Conservation (phyloP, 1,140 invertebrate genomes). For the Camponotus floridanus region DNA sequence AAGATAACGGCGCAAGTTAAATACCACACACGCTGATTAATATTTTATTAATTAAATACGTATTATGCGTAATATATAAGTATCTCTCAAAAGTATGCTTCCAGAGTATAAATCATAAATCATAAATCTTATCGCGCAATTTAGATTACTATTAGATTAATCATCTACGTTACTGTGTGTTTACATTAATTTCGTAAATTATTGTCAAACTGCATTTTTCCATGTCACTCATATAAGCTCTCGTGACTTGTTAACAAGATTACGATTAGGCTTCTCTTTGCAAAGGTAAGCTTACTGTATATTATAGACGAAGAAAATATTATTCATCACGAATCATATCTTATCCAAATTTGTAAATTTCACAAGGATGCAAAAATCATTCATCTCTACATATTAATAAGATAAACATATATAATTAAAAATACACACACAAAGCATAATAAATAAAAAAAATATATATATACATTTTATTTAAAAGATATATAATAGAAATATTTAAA, state of each 20-base stretch:
- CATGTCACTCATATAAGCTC: constrained; percentile 5
- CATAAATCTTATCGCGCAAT: neutral
- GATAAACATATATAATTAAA: neutral
- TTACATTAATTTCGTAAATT: neutral
- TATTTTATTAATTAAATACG: constrained; percentile 46
- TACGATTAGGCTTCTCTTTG: constrained; percentile 44
- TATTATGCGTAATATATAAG: neutral
- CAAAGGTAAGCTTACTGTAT: constrained; percentile 11
- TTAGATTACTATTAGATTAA: neutral
- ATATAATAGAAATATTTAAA: no score
- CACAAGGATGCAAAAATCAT: neutral
- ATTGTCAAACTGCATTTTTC: neutral
- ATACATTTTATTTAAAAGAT: no score
- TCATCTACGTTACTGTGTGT: neutral
- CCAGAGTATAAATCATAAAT: constrained; percentile 15
- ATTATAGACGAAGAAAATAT: neutral
- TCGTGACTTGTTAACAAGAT: constrained; percentile 52
- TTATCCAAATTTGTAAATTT: neutral
- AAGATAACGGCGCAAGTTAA: constrained; percentile 37
- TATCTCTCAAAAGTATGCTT: neutral
- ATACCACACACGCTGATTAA: constrained; percentile 23
- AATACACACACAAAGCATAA: no score
- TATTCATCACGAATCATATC: neutral
- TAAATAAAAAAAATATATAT: no score
- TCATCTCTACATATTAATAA: constrained; percentile 1